Conservation (phyloP, 37 sponge, comb jelly and placozoan genomes). For the Beroe forskalii region DNA sequence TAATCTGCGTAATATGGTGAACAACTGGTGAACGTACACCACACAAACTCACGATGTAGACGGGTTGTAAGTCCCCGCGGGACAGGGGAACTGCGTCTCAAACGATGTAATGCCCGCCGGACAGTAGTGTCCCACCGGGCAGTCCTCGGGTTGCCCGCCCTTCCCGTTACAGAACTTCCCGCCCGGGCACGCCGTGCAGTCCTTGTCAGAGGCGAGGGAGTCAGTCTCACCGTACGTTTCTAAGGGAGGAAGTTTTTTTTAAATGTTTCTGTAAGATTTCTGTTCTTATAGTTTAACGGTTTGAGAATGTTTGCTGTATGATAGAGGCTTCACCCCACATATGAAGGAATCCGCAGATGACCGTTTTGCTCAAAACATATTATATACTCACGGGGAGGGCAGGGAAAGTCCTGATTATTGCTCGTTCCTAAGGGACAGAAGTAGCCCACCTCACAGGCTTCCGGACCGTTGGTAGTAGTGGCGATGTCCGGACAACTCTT, state of each 20-base stretch:
- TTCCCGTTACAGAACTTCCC: constrained; percentile 37
- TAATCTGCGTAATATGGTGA: too few relatives aligned
- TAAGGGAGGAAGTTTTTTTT: not conserved
- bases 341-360: too few relatives aligned
- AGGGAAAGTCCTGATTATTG: constrained; percentile 23
- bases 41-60: constrained; percentile 15
- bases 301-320: too few relatives aligned
- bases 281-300: too few relatives aligned
- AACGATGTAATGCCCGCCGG: constrained; percentile 39
- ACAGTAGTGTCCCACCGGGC: constrained; percentile 68
- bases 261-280: not conserved
- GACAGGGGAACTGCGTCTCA: constrained; percentile 67
- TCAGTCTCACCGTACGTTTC: not conserved
- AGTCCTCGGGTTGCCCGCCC: constrained; percentile 1
- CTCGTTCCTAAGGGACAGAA: constrained; percentile 56
- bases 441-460: constrained; percentile 15
- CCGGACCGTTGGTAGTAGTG: not conserved
- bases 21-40: too few relatives aligned
- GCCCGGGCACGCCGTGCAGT: constrained; percentile 5
- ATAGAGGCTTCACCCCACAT: too few relatives aligned
- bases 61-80: constrained; percentile 64
- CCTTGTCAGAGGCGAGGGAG: constrained; percentile 6
- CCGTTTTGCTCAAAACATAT: too few relatives aligned
- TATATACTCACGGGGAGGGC: constrained; percentile 56
- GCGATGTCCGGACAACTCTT: not conserved